Evolutionary conservation across 2,888 invertebrate species (phyloP).

Genomic region (Arctia plantaginis): DNA sequence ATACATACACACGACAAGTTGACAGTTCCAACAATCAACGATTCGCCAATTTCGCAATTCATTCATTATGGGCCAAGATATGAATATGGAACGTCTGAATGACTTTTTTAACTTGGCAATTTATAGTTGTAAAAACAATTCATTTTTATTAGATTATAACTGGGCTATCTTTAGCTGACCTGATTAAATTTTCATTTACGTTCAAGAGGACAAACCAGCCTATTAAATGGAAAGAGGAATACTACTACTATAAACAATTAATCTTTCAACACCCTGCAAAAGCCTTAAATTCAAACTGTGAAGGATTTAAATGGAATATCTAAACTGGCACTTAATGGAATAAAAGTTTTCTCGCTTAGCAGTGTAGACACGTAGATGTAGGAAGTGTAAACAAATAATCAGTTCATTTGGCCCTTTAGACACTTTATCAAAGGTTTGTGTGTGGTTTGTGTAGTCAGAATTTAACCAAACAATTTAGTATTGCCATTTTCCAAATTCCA

Average conservation of each 20-base stretch:
- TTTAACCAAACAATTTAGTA: no score
- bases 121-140: not conserved
- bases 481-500: no score
- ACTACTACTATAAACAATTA: not conserved
- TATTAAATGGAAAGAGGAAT: not conserved
- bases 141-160: not conserved
- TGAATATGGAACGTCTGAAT: constrained; percentile 31
- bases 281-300: not conserved
- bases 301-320: not conserved
- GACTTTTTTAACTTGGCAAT: constrained; percentile 20
- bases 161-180: not conserved
- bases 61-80: constrained; percentile 28
- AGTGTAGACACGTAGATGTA: no score
- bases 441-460: no score
- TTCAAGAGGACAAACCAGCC: not conserved
- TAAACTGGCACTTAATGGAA: not conserved
- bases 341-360: not conserved
- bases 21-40: constrained; percentile 37
- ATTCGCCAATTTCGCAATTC: constrained; percentile 29
- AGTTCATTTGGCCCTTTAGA: no score
- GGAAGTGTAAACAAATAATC: no score
- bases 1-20: constrained; percentile 8
- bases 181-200: not conserved
- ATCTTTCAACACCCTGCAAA: no score
- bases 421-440: no score